Evolutionary conservation across 2,797 vertebrate genomes (phyloP).

Genomic region (Agapornis canus): DNA sequence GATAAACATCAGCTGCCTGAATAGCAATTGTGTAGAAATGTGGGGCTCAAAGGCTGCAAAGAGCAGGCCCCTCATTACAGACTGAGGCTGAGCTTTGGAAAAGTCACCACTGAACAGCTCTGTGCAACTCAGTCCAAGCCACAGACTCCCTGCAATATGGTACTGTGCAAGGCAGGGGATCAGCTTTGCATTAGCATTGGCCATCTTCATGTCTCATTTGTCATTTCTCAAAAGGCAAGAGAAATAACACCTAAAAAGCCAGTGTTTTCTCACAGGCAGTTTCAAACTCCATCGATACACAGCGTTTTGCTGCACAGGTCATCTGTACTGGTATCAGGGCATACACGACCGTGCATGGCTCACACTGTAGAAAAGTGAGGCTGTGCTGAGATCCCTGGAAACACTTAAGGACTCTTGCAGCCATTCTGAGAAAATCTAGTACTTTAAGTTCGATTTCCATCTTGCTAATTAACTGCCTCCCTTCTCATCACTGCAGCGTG

Average conservation of each 20-base stretch:
- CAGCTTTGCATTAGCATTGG: background rate
- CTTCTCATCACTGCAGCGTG: background rate
- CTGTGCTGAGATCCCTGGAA: background rate
- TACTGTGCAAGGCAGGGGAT: background rate
- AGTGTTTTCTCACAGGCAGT: background rate
- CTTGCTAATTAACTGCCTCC: background rate
- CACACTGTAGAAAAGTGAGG: background rate
- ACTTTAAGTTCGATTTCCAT: background rate
- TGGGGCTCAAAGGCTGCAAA: background rate
- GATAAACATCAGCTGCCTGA: background rate
- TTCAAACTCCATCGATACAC: background rate
- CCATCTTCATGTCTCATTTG: background rate
- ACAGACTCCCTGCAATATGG: background rate
- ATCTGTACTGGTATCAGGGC: background rate
- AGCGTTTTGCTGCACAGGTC: background rate
- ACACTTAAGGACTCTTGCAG: background rate
- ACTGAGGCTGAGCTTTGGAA: background rate
- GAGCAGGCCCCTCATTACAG: background rate
- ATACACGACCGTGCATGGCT: accelerated
- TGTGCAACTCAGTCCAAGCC: background rate
- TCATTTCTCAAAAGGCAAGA: background rate
- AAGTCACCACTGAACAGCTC: background rate
- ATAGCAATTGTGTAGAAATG: background rate
- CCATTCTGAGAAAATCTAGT: background rate
- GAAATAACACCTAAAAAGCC: background rate